These are phyloP conservation scores for Epistrophella euchroma DNA, from an alignment of 2,888 invertebrate species.

Conservation along the genomic window DNA sequence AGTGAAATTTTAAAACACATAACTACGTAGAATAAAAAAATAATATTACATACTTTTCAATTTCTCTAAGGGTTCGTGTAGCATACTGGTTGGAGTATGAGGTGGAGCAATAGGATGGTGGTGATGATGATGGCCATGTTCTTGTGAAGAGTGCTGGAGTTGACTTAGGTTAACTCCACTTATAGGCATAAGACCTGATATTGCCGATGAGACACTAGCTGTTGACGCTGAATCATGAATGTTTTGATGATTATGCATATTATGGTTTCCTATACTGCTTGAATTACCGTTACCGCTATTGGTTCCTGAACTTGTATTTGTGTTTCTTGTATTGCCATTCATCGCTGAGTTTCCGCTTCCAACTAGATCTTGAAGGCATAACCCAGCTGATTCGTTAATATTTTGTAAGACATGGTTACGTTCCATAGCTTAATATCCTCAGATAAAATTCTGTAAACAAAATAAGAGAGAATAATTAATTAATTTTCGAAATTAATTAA, in stretches of 20 bases:
- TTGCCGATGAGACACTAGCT: slow-evolving; percentile 86
- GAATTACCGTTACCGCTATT: slow-evolving; percentile 81
- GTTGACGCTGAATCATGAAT: slow-evolving; percentile 86
- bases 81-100: slow-evolving; percentile 84
- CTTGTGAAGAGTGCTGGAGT: slow-evolving; percentile 83
- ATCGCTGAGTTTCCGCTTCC: slow-evolving; percentile 84
- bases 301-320: slow-evolving; percentile 81
- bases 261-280: slow-evolving; percentile 79
- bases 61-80: slow-evolving; percentile 89
- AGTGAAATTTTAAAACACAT: too few relatives aligned
- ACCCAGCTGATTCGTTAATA: slow-evolving; percentile 86
- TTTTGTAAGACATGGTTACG: slow-evolving; percentile 84
- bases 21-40: too few relatives aligned
- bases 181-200: slow-evolving; percentile 85
- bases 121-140: slow-evolving; percentile 85
- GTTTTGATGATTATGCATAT: slow-evolving; percentile 84
- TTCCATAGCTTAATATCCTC: slow-evolving; percentile 54
- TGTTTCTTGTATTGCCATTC: slow-evolving; percentile 81
- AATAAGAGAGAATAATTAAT: not conserved
- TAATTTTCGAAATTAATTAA: not conserved
- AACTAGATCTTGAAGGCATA: slow-evolving; percentile 89
- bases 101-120: slow-evolving; percentile 86
- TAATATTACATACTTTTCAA: slow-evolving; percentile 86
- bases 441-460: not conserved
- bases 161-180: slow-evolving; percentile 80